Evolutionary conservation across 2,888 invertebrate species (phyloP), one percentile per base, ranked within the genome.

Genomic region (Drosophila setosimentum): DNA sequence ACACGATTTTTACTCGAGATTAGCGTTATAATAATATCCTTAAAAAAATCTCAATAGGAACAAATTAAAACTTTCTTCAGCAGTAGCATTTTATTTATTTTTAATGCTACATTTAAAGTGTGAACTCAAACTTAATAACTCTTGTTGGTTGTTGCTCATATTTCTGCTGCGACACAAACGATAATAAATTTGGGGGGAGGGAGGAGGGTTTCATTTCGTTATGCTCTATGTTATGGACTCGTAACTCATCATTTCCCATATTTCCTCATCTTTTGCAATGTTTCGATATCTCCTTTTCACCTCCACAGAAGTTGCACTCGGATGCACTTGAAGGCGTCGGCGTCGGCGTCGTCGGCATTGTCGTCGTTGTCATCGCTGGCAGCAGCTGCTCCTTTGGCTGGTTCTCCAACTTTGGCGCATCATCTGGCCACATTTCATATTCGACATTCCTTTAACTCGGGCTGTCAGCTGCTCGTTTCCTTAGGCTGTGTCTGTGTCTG

Each of bases 371-470:
- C 27, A 40, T 54, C 40, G 62, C 53, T 62, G 61, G 50, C 64
- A 58, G 75, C 69, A 54, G 73, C 58, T 63, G 59, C 66, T 76
- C 59, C 53, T 65, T 68, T 64, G 59, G 29, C 37, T 57, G 73
- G 65, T 71, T 51, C 63, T 57, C 65, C 67, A 58, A 51, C 58
- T 64, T 50, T 61, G 65, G 60, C 53, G 67, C 82, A 81, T 81
- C 80, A 83, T 80, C 80, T 81, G 80, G 80, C 74, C 75, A 84
- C 81, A 81, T 81, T 81, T 81, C 81, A 81, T 84, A 81, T 81
- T 81, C 81, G 82, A 84, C 84, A 81, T 76, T 75, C 64, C 69
- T 63, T 67, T 45, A 66, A 66, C 48, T 57, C 50, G 64, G 65
- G 72, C 49, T 79, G 70, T 67, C 60, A 68, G 63, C 63, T 74